phyloP scores from a whole-genome alignment of 2,888 invertebrate species.

The Tipula lateralis region DNA sequence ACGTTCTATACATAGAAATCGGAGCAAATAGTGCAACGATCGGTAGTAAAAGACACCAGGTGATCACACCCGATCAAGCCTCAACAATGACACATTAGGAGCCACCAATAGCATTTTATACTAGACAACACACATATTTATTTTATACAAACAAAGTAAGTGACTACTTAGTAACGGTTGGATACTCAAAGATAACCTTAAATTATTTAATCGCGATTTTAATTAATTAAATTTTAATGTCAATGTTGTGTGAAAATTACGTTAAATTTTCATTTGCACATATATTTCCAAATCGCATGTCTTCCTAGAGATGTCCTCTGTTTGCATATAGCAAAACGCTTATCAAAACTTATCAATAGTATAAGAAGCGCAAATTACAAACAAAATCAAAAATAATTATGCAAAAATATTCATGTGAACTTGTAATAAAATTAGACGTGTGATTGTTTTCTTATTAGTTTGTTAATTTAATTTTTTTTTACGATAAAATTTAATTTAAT shows the following conservation, averaged over 20 bases:
- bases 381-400: neutral
- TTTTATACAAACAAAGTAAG: too few relatives aligned
- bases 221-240: neutral
- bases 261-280: neutral
- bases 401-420: neutral
- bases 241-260: neutral
- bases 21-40: too few relatives aligned
- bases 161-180: too few relatives aligned
- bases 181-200: neutral
- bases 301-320: neutral
- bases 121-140: too few relatives aligned
- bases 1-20: too few relatives aligned
- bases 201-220: neutral
- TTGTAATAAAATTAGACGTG: neutral
- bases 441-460: neutral
- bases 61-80: too few relatives aligned
- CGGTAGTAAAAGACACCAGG: too few relatives aligned
- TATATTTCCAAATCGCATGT: neutral
- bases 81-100: too few relatives aligned
- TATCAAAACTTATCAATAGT: neutral
- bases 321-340: neutral
- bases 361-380: neutral
- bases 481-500: too few relatives aligned
- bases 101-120: too few relatives aligned
- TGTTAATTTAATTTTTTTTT: neutral